Evolutionary conservation across 2,113 vertebrate genomes (phyloP).

Genomic region (Syngnathus typhle): DNA sequence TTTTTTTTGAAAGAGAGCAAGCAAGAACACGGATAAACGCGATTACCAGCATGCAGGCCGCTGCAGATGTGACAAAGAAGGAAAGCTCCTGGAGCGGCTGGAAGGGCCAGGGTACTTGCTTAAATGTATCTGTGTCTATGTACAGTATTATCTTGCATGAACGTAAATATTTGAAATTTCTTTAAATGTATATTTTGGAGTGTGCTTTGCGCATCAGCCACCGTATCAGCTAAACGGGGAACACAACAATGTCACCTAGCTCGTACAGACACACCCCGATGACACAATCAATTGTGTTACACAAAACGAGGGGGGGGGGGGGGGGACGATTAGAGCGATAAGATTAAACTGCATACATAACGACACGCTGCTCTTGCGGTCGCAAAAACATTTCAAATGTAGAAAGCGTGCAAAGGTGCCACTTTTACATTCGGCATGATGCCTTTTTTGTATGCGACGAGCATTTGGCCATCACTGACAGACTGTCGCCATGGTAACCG

Average conservation of each 20-base stretch:
- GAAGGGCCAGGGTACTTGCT: constrained; percentile 90
- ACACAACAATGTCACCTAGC: constrained; percentile 4
- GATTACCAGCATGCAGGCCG: constrained; percentile 87
- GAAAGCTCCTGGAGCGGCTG: constrained; percentile 94
- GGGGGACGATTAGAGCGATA: constrained; percentile 14
- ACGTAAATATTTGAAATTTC: constrained; percentile 10
- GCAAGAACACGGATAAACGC: constrained; percentile 47
- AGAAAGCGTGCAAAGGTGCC: constrained; percentile 15
- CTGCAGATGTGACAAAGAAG: constrained; percentile 88
- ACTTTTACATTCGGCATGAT: constrained; percentile 36
- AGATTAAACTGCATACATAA: constrained; percentile 20
- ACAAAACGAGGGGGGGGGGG: not conserved
- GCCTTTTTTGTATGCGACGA: constrained; percentile 33
- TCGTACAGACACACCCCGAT: constrained; percentile 48
- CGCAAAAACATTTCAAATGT: constrained; percentile 16
- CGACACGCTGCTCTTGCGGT: constrained; percentile 26
- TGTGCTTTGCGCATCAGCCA: constrained; percentile 20
- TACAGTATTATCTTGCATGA: constrained; percentile 28
- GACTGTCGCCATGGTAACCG: constrained; percentile 65
- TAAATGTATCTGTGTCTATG: constrained; percentile 33
- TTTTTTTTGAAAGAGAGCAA: constrained; percentile 33
- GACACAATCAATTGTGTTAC: constrained; percentile 26
- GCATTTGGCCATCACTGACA: constrained; percentile 48
- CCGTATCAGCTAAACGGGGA: constrained; percentile 6
- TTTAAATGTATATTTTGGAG: constrained; percentile 28